Evolutionary conservation across 2,113 vertebrate species (phyloP).

Genomic region (Cettia cetti): DNA sequence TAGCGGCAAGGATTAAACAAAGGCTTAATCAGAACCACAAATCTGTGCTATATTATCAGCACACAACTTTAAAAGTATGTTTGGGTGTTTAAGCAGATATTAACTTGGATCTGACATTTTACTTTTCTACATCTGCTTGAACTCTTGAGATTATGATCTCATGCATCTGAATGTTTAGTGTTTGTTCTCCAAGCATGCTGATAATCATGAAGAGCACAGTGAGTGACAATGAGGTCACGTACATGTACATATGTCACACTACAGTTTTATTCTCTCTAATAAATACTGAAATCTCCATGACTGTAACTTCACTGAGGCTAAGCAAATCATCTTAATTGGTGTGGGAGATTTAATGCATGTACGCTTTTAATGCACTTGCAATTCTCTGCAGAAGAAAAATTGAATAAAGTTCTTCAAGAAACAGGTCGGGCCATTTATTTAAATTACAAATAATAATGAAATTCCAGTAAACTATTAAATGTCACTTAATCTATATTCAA

Average conservation of each 20-base stretch:
- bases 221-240: not conserved
- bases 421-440: constrained; percentile 63
- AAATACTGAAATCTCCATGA: not conserved
- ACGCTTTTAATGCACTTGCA: constrained; percentile 37
- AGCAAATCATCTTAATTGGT: constrained; percentile 1
- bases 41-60: not conserved
- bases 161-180: not conserved
- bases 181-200: not conserved
- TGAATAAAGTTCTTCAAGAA: constrained; percentile 50
- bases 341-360: not conserved
- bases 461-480: constrained; percentile 73
- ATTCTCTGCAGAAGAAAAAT: constrained; percentile 27
- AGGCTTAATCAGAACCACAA: not conserved
- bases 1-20: not conserved
- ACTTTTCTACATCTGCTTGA: constrained; percentile 17
- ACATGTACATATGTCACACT: not conserved
- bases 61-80: not conserved
- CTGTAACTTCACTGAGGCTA: not conserved
- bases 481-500: constrained; percentile 64
- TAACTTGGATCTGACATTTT: not conserved
- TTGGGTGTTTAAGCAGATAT: not conserved
- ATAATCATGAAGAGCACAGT: not conserved
- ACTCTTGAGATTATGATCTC: constrained; percentile 12
- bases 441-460: constrained; percentile 71
- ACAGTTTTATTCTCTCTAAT: not conserved